These are phyloP conservation scores for Holocentrus rufus DNA, from an alignment of 2,797 vertebrate species.

Conservation along the genomic window DNA sequence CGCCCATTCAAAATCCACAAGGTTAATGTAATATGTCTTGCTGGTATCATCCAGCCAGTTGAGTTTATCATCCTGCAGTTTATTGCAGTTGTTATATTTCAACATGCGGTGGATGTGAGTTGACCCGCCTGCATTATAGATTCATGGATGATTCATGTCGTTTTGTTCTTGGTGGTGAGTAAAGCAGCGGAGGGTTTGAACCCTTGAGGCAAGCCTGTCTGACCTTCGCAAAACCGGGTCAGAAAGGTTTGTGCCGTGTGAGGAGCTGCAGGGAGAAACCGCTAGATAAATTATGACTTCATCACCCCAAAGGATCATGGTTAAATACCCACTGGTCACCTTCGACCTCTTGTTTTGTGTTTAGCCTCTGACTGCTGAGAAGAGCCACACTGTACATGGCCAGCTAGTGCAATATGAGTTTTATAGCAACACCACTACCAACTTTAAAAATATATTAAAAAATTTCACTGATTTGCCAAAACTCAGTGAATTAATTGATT, in stretches of 20 bases:
- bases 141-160: not conserved
- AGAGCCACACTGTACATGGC: too few species aligned
- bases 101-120: not conserved
- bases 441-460: too few species aligned
- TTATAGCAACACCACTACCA: too few species aligned
- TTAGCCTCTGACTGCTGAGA: too few species aligned
- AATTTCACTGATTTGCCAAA: too few species aligned
- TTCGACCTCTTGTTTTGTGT: too few species aligned
- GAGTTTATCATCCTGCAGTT: not conserved
- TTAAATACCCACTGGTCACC: too few species aligned
- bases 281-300: too few species aligned
- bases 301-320: too few species aligned
- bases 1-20: not conserved
- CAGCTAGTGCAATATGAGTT: too few species aligned
- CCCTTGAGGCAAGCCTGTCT: not conserved
- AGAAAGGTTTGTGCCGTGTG: not conserved
- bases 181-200: not conserved
- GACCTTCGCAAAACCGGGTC: not conserved
- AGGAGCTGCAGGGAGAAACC: too few species aligned
- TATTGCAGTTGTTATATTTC: not conserved
- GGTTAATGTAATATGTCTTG: not conserved
- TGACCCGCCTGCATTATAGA: not conserved
- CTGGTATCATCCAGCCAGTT: not conserved
- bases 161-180: conserved; percentile 6
- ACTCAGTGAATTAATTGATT: too few species aligned